Percentiles rank a stretch among this genome's conserved stretches.
Conservation (phyloP, 2,888 invertebrate species). For the Caenorhabditis macrosperma region DNA sequence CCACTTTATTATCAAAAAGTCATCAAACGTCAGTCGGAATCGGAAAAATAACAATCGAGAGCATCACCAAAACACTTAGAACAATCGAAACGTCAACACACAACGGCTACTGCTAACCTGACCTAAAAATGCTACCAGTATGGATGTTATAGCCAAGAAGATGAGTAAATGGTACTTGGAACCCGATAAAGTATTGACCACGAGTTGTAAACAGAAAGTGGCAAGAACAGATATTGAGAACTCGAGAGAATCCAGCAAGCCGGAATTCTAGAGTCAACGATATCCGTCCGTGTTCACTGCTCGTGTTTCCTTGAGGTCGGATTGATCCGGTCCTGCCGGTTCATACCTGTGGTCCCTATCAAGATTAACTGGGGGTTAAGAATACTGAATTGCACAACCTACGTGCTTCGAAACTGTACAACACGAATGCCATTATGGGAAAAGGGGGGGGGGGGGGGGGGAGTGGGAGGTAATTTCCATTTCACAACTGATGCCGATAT, state of each 20-base stretch:
- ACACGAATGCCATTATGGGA: not conserved
- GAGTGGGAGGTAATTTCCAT: no score
- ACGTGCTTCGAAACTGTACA: not conserved
- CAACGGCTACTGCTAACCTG: not conserved
- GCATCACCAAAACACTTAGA: not conserved
- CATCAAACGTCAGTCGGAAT: conserved; percentile 28
- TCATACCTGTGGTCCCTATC: not conserved
- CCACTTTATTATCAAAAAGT: conserved; percentile 35
- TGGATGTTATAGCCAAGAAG: not conserved
- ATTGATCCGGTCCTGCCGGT: conserved; percentile 8
- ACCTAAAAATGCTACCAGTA: not conserved
- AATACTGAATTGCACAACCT: not conserved
- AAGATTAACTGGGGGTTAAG: not conserved
- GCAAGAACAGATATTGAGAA: not conserved
- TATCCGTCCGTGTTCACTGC: no score
- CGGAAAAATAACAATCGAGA: conserved; percentile 17
- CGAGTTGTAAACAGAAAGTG: not conserved
- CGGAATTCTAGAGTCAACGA: no score
- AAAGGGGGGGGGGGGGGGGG: not conserved
- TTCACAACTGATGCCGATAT: no score
- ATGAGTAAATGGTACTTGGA: conserved; percentile 6
- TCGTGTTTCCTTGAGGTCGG: not conserved
- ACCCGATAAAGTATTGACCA: not conserved
- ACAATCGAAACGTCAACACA: conserved; percentile 3
- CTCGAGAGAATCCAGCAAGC: not conserved